These are phyloP conservation scores for Drosophila grimshawi DNA, from an alignment of 1,140 invertebrate species.

Conservation along the genomic window DNA sequence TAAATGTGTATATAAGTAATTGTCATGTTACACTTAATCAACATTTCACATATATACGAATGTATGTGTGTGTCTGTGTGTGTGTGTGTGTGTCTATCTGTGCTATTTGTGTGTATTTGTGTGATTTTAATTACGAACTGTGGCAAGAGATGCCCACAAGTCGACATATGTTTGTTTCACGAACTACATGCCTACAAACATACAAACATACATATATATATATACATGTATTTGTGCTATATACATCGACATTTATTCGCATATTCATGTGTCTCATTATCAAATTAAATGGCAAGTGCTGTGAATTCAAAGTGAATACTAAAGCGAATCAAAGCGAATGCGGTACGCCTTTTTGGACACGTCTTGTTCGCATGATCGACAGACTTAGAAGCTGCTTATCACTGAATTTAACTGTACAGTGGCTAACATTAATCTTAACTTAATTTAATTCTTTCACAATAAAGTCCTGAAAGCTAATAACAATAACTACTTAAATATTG, in stretches of 20 bases:
- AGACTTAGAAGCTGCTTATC: constrained; percentile 53
- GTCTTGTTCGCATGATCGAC: constrained; percentile 55
- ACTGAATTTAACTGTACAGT: constrained; percentile 20
- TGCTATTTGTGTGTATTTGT: neutral
- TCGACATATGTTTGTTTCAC: constrained; percentile 25
- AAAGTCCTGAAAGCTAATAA: no score
- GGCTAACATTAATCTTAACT: neutral
- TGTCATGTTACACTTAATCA: constrained; percentile 74
- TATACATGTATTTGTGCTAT: constrained; percentile 27
- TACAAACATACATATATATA: constrained; percentile 19
- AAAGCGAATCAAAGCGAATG: constrained; percentile 13
- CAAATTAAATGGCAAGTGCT: constrained; percentile 25
- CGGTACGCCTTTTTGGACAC: constrained; percentile 44
- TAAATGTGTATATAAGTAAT: constrained; percentile 63
- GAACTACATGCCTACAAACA: neutral
- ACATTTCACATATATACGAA: constrained; percentile 42
- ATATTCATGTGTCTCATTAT: constrained; percentile 29
- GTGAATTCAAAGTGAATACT: constrained; percentile 28
- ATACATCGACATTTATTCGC: constrained; percentile 15
- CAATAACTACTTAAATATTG: no score
- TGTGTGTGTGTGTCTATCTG: constrained; percentile 1
- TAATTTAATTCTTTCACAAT: neutral
- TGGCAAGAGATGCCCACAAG: constrained; percentile 11
- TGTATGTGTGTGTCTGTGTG: constrained; percentile 1
- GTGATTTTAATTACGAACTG: constrained; percentile 39